phyloP scores from a whole-genome alignment of 2,888 invertebrate genomes.

The Lissocephala sabroskyi region DNA sequence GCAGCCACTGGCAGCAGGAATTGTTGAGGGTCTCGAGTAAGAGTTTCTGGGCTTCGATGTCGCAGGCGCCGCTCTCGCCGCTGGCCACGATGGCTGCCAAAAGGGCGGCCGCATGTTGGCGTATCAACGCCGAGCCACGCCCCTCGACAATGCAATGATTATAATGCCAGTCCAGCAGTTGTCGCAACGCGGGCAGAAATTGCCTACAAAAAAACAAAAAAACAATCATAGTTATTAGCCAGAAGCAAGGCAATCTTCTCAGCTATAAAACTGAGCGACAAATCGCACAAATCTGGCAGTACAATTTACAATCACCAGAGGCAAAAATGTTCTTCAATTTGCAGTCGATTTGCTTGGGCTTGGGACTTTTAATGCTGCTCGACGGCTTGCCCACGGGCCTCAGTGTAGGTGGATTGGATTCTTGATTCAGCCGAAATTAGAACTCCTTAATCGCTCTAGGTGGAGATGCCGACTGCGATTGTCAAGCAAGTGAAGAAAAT shows the following conservation, averaged over 20 bases:
- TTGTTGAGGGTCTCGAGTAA: conserved; percentile 60
- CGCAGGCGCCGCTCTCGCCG: conserved; percentile 50
- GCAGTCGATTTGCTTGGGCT: no score
- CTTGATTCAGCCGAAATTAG: no score
- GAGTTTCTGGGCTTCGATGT: conserved; percentile 53
- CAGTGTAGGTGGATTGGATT: no score
- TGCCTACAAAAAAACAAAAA: conserved; percentile 46
- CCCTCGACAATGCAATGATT: conserved; percentile 67
- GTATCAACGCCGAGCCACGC: conserved; percentile 67
- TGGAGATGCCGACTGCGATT: conserved; percentile 58
- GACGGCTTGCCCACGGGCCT: no score
- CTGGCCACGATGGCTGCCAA: conserved; percentile 59
- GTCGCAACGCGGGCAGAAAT: conserved; percentile 68
- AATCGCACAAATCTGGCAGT: no score
- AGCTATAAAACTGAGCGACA: no score
- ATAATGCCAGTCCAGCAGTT: conserved; percentile 71
- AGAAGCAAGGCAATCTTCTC: neutral
- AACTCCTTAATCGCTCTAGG: no score
- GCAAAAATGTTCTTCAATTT: no score
- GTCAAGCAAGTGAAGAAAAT: conserved; percentile 53
- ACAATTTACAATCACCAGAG: no score
- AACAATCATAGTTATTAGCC: conserved; percentile 1
- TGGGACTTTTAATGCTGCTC: no score
- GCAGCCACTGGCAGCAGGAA: conserved; percentile 70
- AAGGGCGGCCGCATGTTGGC: conserved; percentile 71